A percentile compares a stretch with the other conserved stretches of the same genome.
These are phyloP conservation scores for Brotogeris chrysoptera DNA, from an alignment of 2,797 vertebrate species.

Conservation along the genomic window DNA sequence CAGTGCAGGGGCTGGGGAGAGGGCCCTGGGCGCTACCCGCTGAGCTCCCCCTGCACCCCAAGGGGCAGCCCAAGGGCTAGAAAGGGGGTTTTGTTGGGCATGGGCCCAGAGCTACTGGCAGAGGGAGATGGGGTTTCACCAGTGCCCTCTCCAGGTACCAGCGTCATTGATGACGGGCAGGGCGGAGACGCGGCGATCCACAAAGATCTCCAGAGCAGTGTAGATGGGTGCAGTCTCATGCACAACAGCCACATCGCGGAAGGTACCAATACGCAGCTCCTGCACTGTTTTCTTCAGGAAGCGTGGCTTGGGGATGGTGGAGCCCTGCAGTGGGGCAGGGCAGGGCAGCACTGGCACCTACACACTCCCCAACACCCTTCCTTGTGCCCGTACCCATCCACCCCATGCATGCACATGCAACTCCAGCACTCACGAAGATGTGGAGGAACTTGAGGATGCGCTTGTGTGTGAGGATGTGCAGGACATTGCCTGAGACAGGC, in stretches of 20 bases:
- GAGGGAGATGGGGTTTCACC: accelerated
- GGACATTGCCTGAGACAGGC: constrained; percentile 85
- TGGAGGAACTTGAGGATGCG: constrained; percentile 94
- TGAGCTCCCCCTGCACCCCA: neutral
- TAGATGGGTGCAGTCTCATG: constrained; percentile 82
- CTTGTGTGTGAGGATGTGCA: constrained; percentile 94
- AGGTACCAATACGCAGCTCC: constrained; percentile 90
- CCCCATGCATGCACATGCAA: accelerated
- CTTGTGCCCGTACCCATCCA: neutral
- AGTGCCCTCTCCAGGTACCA: constrained; percentile 71
- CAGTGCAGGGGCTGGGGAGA: neutral
- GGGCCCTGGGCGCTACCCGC: neutral
- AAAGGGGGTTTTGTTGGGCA: neutral
- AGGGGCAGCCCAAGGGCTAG: neutral
- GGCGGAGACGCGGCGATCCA: constrained; percentile 90
- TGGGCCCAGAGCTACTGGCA: neutral
- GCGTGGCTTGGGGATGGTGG: constrained; percentile 81
- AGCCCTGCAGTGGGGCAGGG: constrained; percentile 66
- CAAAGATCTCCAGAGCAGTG: constrained; percentile 88
- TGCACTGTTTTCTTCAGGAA: constrained; percentile 84
- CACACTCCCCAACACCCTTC: neutral
- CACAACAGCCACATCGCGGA: constrained; percentile 87
- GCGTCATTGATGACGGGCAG: constrained; percentile 87
- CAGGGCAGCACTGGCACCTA: neutral
- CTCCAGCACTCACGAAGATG: constrained; percentile 84